Base-by-base conservation (phyloP, 53 echinoderm and acorn worm species). In the Echinometra lucunter region DNA sequence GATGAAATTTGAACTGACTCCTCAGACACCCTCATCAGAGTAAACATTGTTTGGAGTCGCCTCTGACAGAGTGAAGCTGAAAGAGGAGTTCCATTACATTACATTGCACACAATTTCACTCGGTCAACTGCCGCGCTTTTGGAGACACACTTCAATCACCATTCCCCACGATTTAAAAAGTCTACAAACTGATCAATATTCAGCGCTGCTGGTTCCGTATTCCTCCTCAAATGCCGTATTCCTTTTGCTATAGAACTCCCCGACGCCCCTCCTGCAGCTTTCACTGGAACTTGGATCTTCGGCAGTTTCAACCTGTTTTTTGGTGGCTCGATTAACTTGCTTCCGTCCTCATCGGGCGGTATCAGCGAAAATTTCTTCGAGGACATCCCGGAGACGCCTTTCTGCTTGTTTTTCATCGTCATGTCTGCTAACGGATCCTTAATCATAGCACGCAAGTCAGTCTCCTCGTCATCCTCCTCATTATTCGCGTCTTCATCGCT, bases 371-470 rank as follows among this genome's bases (percentile, higher is more conserved):
- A 93, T 57, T 57, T 75, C 93, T 80, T 49, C 15, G 78, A 32
- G 9, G 80, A 35, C 81, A 93, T 38, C 23, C 93, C 93, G 7
- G 57, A 35, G 5, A 93, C 82, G 8, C 93, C 93, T 55, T 57
- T 81, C 27, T 80, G 45, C 35, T 27, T 75, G 57, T 93, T 93
- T 40, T 57, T 93, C 93, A 93, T 8, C 40, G 53, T 28, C 93
- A 93, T 57, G 25, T 95, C 95, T 6, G 94, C 90, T 11, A 95
- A 72, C 37, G 94, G 89, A 8, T 94, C 94, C 44, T 67, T 94
- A 34, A 57, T 47, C 17, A 57, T 57, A n/a, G 66, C 81, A 37
- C 89, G 89, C 19, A 92, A 70, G 23, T 92, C 42, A 17, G 92
- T 47, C 19, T 44, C 83, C 40, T 72, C 28, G 30, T 90, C 88